phyloP scores from a whole-genome alignment of 2,113 vertebrate species.

The Apteryx mantelli region DNA sequence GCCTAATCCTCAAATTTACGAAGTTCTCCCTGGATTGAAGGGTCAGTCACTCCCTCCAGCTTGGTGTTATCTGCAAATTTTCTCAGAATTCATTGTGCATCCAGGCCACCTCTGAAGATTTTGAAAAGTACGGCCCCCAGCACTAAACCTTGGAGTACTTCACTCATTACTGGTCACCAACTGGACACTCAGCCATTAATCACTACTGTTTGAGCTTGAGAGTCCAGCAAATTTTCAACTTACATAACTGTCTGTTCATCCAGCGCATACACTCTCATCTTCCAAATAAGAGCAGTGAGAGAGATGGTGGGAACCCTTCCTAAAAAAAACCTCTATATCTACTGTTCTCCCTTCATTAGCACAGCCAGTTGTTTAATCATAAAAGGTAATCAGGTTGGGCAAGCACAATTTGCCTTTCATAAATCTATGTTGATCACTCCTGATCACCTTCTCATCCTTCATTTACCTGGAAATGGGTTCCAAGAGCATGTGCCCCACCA shows the following conservation, averaged over 20 bases:
- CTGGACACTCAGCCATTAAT: neutral
- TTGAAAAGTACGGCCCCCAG: neutral
- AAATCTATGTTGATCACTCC: neutral
- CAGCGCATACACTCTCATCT: neutral
- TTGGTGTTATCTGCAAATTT: neutral
- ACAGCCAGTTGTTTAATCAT: neutral
- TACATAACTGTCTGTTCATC: neutral
- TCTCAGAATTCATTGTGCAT: neutral
- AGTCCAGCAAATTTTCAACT: neutral
- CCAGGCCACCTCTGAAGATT: neutral
- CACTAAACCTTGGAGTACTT: neutral
- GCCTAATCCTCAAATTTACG: neutral
- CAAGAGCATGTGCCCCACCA: fast-evolving
- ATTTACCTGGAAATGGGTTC: neutral
- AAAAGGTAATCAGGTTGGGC: no score
- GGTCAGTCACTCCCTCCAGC: neutral
- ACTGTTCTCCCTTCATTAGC: neutral
- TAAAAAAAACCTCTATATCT: neutral
- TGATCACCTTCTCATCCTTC: neutral
- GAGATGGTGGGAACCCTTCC: neutral
- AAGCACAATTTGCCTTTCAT: neutral
- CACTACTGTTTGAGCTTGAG: neutral
- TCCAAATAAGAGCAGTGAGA: neutral
- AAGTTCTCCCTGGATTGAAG: neutral
- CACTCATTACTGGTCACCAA: neutral